phyloP scores from a whole-genome alignment of 2,888 invertebrate species.

The Netelia melanura region DNA sequence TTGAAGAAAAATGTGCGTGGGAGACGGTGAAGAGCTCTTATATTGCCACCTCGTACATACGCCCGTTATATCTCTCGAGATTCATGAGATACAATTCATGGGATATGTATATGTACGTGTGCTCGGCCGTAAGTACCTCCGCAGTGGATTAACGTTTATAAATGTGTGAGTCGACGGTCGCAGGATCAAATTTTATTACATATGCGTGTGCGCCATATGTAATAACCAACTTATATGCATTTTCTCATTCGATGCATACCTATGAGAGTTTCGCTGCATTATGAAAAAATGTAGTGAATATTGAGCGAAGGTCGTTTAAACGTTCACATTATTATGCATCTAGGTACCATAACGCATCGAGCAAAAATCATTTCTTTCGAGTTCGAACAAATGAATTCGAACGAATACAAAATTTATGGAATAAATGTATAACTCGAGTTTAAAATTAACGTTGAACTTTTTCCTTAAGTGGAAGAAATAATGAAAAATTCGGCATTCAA shows the following conservation, averaged over 20 bases:
- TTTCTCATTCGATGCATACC: not conserved
- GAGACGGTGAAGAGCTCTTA: slow-evolving; percentile 14
- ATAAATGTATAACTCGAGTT: no score
- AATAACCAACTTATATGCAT: not conserved
- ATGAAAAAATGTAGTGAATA: slow-evolving; percentile 23
- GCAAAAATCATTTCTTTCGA: not conserved
- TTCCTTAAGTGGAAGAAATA: no score
- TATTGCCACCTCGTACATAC: slow-evolving; percentile 15
- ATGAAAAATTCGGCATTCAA: no score
- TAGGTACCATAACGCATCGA: not conserved
- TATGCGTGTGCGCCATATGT: not conserved
- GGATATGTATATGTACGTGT: slow-evolving; percentile 3
- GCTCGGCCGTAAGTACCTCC: slow-evolving; percentile 29
- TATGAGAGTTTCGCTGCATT: not conserved
- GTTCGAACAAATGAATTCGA: no score
- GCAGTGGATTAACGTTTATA: slow-evolving; percentile 52
- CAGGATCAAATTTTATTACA: slow-evolving; percentile 39
- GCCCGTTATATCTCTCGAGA: slow-evolving; percentile 15
- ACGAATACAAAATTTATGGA: no score
- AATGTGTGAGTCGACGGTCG: slow-evolving; percentile 30
- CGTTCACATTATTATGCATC: not conserved
- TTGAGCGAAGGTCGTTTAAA: not conserved
- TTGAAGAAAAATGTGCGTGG: slow-evolving; percentile 17
- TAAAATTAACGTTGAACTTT: no score
- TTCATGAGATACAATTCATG: slow-evolving; percentile 19